These are phyloP conservation scores for Zhuqinia jingwanae DNA, from an alignment of 2,888 invertebrate genomes.

Conservation along the genomic window DNA sequence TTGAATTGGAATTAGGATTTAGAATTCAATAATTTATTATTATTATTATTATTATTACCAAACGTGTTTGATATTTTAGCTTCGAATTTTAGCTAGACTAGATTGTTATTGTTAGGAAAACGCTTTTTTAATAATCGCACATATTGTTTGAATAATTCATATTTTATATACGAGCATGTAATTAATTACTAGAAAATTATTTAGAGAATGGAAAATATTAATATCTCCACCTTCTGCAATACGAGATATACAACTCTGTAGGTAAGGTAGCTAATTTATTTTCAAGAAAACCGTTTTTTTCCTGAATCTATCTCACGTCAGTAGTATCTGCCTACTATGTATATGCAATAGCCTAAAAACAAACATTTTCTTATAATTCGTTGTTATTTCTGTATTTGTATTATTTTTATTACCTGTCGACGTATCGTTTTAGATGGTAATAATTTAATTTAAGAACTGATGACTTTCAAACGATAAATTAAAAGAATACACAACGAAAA, in stretches of 20 bases:
- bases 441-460: background rate
- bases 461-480: conserved; percentile 9
- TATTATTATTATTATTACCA: background rate
- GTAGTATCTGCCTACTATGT: background rate
- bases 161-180: conserved; percentile 49
- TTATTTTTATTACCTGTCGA: conserved; percentile 8
- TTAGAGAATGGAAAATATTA: no score
- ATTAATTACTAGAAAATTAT: background rate
- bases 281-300: background rate
- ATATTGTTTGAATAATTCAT: conserved; percentile 40
- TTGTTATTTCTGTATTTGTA: background rate
- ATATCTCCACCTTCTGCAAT: background rate
- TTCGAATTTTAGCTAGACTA: background rate
- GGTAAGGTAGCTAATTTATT: conserved; percentile 27
- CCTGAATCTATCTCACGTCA: no score
- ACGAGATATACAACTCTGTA: background rate
- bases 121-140: conserved; percentile 30
- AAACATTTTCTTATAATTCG: background rate
- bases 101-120: no score
- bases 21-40: conserved; percentile 23
- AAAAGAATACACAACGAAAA: background rate
- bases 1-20: conserved; percentile 43
- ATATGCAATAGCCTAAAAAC: background rate
- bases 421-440: background rate
- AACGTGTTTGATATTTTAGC: background rate